Evolutionary conservation across 2,888 invertebrate species (phyloP), one percentile per base, ranked within the genome.

Genomic region (Aspidiotus destructor): DNA sequence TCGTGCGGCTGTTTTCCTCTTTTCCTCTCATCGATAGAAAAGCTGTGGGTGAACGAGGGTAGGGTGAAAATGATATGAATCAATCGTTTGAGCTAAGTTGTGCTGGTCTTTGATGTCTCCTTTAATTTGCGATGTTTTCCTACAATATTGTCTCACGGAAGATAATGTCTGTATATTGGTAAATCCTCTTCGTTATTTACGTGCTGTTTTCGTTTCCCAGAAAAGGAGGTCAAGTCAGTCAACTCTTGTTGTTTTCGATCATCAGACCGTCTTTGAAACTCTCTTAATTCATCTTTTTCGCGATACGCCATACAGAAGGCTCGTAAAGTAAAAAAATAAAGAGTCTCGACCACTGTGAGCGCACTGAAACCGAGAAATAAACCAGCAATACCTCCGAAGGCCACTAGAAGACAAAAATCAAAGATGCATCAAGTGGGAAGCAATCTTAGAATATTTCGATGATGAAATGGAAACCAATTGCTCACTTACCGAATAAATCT

Each of bases 401-500:
- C 78, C 13, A 80, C 80, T 80, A 70, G 17, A 64, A 64, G 53
- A 60, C 15, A 58, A 15, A 62, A n/a, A 13, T 55, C 17, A 55
- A 13, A 55, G 2, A 10, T 15, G 55, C 1, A 7, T 7, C 5
- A 5, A 48, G 48, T 1, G 10, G 48, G 6, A n/a, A 48, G 48
- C 2, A n/a, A 57, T 57, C 2, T 57, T 2, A 11, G 7, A 16
- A 16, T 57, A 48, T 48, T 6, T 48, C 48, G 48, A n/a, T 1
- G 48, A 6, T n/a, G 10, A n/a, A 48, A 13, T 2, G 48, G 2
- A 48, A n/a, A 17, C 40, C 48, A 11, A n/a, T n/a, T 62, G 13
- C 17, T 44, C n/a, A 0, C 77, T 77, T 77, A 85, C 86, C 89
- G 57, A 89, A 76, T 63, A 90, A 80, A 78, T 90, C 90, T 0